Evolutionary conservation across 1,140 invertebrate genomes (phyloP), one percentile per base, ranked within the genome.

Genomic region (Bombus soroeensis): DNA sequence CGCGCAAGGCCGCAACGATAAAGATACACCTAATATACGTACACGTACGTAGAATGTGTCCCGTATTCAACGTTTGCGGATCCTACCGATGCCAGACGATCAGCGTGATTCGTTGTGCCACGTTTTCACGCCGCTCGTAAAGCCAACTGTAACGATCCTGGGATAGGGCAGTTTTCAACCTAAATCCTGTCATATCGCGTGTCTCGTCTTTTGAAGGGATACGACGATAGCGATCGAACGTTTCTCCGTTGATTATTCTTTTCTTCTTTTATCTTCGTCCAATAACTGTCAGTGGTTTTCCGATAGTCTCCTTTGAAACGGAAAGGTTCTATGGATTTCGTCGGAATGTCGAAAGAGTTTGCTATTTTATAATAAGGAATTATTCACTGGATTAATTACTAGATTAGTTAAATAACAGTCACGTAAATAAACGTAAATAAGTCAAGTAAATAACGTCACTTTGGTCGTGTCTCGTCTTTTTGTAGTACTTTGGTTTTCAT

Each of bases 1-100:
- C 84, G 87, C 84, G 84, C 88, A 89, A 89, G 87, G 88, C 84
- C 88, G 88, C 77, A 37, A 89, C 80, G 87, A 89, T 89, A 87
- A 89, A 89, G 83, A 86, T 53, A 53, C 47, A 22, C 47, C 6
- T 22, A 53, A 53, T 53, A 22, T 22, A 53, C 59, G 3, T 74
- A 83, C 57, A 82, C 62, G 70, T 83, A 86, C 47, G 80, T 41
- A 66, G 53, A 72, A 32, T 41, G 39, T 57, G 53, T 82, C 68
- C 87, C 39, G 82, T 77, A 88, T 88, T 85, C 59, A 37, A 66
- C 8, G 71, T 8, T 86, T 28, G 43, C 34, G 39, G 73, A 70
- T 88, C 53, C 59, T 62, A 57, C 76, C 70, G 32, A 53, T 70
- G 64, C 43, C 39, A 18, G 34, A 13, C 59, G n/a, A 18, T 8